These are phyloP conservation scores for Drosophila mettleri DNA, from an alignment of 2,888 invertebrate genomes.

Conservation along the genomic window DNA sequence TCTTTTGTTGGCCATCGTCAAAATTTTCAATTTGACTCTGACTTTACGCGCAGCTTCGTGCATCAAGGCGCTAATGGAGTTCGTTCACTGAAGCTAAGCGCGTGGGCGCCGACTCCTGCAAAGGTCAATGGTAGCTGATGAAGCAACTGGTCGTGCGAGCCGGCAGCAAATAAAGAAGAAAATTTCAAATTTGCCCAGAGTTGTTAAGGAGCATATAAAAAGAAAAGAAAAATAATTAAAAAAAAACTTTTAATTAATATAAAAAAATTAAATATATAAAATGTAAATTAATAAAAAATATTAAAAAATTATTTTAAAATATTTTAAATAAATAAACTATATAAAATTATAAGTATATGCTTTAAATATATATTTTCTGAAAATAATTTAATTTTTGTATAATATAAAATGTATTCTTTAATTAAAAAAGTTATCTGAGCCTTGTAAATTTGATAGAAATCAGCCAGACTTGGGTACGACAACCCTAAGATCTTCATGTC, in stretches of 20 bases:
- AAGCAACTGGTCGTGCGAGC: slow-evolving; percentile 38
- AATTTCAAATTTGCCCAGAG: slow-evolving; percentile 19
- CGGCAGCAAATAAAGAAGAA: slow-evolving; percentile 5
- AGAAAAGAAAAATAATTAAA: not conserved
- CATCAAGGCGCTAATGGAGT: slow-evolving; percentile 17
- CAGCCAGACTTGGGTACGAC: not conserved
- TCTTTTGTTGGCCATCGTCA: not conserved
- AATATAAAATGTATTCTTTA: too few relatives aligned
- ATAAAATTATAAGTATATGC: not conserved
- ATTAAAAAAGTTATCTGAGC: not conserved
- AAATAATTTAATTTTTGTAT: too few relatives aligned
- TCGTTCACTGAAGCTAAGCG: slow-evolving; percentile 33
- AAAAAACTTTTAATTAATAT: too few relatives aligned
- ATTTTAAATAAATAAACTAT: not conserved
- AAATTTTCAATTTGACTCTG: slow-evolving; percentile 4
- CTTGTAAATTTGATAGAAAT: not conserved
- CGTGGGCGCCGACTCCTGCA: slow-evolving; percentile 39
- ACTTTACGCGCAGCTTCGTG: not conserved
- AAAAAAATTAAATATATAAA: not conserved
- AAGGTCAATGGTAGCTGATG: slow-evolving; percentile 47
- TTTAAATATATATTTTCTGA: not conserved
- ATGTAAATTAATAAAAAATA: not conserved
- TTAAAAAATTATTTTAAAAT: not conserved
- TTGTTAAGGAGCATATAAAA: slow-evolving; percentile 4
- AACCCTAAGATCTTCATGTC: slow-evolving; percentile 11